These are phyloP conservation scores for Manacus vitellinus DNA, from an alignment of 2,113 vertebrate species.

Conservation along the genomic window DNA sequence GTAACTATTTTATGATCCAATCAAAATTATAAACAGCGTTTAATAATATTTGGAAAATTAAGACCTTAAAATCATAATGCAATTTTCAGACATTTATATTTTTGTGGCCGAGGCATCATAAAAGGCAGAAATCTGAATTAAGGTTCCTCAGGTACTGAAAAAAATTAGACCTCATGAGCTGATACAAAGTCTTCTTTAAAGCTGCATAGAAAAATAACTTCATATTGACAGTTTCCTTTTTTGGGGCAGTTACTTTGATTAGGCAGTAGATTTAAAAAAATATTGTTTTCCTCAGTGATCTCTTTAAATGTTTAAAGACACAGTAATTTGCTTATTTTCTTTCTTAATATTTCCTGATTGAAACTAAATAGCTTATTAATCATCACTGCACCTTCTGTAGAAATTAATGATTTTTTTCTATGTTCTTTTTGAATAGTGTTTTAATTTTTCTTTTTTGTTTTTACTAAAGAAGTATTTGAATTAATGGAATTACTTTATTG, in stretches of 20 bases:
- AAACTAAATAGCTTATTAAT: not conserved
- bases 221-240: not conserved
- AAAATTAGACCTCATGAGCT: not conserved
- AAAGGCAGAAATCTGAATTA: not conserved
- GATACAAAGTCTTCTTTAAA: not conserved
- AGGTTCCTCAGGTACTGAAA: not conserved
- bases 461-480: not conserved
- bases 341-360: not conserved
- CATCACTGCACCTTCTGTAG: not conserved
- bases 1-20: not conserved
- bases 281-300: not conserved
- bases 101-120: not conserved
- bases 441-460: not conserved
- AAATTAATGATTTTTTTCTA: not conserved
- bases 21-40: fast-evolving
- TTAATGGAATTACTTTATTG: not conserved
- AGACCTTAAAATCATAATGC: not conserved
- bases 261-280: not conserved
- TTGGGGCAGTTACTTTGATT: not conserved
- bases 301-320: not conserved
- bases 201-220: not conserved
- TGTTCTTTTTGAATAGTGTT: not conserved
- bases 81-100: not conserved
- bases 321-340: not conserved
- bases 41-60: not conserved